These are phyloP conservation scores for Thelaira solivaga DNA, from an alignment of 2,888 invertebrate species.

Conservation along the genomic window DNA sequence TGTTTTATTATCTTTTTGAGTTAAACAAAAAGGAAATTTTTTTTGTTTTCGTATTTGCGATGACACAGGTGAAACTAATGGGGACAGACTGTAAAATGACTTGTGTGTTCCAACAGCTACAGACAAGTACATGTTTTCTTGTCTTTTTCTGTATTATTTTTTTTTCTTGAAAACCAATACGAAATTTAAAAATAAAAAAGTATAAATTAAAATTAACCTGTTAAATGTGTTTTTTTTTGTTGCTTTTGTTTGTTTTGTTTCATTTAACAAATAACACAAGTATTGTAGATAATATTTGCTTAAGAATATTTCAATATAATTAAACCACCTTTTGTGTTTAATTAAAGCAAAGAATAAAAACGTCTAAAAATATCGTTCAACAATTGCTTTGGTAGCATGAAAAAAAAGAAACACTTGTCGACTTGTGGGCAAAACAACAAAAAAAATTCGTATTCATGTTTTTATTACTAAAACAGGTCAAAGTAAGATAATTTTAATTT, in stretches of 20 bases:
- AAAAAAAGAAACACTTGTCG: constrained; percentile 29
- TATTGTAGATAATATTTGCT: constrained; percentile 23
- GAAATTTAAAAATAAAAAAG: constrained; percentile 25
- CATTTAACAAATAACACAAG: constrained; percentile 15
- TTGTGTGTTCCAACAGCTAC: too few relatives aligned
- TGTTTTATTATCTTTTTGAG: constrained; percentile 51
- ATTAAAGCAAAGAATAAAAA: constrained; percentile 33
- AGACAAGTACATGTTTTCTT: too few relatives aligned
- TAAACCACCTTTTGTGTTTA: constrained; percentile 5
- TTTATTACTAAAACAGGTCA: too few relatives aligned
- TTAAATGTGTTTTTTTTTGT: constrained; percentile 10
- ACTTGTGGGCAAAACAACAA: too few relatives aligned
- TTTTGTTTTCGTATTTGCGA: constrained; percentile 62
- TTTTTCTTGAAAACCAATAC: too few relatives aligned
- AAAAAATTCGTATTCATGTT: too few relatives aligned
- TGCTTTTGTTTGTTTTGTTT: constrained; percentile 20
- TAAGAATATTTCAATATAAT: constrained; percentile 19
- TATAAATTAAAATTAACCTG: constrained; percentile 21
- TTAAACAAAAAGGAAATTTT: constrained; percentile 49
- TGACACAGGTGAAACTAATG: constrained; percentile 67
- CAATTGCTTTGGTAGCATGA: not conserved
- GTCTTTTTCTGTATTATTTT: too few relatives aligned
- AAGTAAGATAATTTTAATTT: too few relatives aligned
- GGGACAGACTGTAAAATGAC: constrained; percentile 61
- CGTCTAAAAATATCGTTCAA: not conserved